Evolutionary conservation across 2,113 vertebrate genomes (phyloP).

Genomic region (Leptodactylus fuscus): DNA sequence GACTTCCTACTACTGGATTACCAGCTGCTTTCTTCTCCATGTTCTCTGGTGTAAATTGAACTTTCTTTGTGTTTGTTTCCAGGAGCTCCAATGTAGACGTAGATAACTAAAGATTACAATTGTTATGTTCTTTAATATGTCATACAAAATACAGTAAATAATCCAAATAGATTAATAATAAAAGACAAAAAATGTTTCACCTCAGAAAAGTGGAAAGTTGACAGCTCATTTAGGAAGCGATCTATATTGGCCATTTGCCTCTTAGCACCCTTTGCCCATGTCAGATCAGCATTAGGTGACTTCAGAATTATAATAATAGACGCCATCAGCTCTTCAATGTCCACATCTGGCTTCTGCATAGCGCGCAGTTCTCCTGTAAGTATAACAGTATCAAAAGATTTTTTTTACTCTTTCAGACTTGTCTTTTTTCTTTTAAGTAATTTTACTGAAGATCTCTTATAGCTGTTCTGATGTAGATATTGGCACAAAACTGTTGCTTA

Average conservation of each 20-base stretch:
- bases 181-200: neutral
- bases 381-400: neutral
- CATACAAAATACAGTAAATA: neutral
- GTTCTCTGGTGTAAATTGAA: slow-evolving; percentile 52
- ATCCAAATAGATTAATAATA: neutral
- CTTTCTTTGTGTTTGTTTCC: slow-evolving; percentile 48
- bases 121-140: neutral
- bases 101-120: slow-evolving; percentile 33
- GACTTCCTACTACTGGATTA: slow-evolving; percentile 38
- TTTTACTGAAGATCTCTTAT: no score
- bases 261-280: slow-evolving; percentile 59
- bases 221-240: slow-evolving; percentile 51
- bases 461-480: no score
- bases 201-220: slow-evolving; percentile 31
- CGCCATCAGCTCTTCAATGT: slow-evolving; percentile 58
- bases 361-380: slow-evolving; percentile 52
- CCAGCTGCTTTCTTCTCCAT: slow-evolving; percentile 54
- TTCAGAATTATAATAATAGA: slow-evolving; percentile 57
- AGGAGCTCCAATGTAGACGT: slow-evolving; percentile 53
- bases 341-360: slow-evolving; percentile 58
- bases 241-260: slow-evolving; percentile 59
- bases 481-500: neutral
- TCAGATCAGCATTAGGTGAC: slow-evolving; percentile 53
- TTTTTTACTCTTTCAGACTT: neutral
- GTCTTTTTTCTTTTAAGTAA: neutral